Evolutionary conservation across 2,888 invertebrate genomes (phyloP), one percentile per base, ranked within the genome.

Genomic region (Nasonia oneida): DNA sequence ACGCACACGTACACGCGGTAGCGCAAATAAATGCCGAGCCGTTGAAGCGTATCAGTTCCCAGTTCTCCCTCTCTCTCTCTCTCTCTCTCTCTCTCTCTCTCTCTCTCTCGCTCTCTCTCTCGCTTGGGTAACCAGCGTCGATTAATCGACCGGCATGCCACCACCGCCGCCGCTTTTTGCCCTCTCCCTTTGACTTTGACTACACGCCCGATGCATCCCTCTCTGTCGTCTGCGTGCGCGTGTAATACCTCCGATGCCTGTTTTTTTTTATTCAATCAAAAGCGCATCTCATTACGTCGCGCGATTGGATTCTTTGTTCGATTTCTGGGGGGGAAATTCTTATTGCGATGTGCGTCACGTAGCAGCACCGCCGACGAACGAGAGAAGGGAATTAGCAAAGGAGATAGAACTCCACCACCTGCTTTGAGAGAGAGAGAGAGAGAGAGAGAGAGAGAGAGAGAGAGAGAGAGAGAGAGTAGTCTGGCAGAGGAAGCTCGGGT

Each of bases 61-160:
- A 29, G 29, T 1, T 33, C 37, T 14, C 70, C 18, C 70, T 37
- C 29, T 29, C 29, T 29, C 29, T 29, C 70, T 37, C 37, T 37
- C 67, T 29, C 23, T 23, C 23, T 23, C 23, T 33, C 67, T 2
- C 70, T 37, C 70, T 37, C 23, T 23, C 23, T 23, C 23, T 0
- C 18, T 29, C 23, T 23, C 23, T 23, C 23, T 33, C 67, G 12
- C 70, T 37, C 70, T 37, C 23, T 23, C 23, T 23, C 23, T 0
- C 18, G 14, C 39, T 33, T 67, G 29, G 14, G 42, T 39, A 42
- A 39, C 73, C 42, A 73, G 14, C 64, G 29, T 67, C 42, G 73
- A 42, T 42, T 73, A 73, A 73, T 73, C 73, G 73, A 42, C 42
- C 47, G 73, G 42, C 39, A 71, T 71, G 37, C 71, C 15, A 37